Evolutionary conservation across 2,888 invertebrate genomes (phyloP).

Genomic region (Rotaria macrura): DNA sequence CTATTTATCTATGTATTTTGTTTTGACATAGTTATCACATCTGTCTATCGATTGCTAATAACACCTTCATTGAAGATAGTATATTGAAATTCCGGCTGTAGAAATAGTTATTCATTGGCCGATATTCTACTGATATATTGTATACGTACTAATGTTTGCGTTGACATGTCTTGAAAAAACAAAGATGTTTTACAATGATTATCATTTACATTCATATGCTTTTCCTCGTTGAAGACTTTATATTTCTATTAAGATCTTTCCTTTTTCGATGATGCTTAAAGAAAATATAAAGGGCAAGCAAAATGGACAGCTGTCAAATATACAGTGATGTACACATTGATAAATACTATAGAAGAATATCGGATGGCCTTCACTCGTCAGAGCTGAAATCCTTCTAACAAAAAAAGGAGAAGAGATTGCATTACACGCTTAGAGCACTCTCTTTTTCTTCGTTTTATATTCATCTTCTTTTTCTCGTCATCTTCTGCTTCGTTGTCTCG

Average conservation of each 20-base stretch:
- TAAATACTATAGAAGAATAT: not conserved
- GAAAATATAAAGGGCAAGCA: not conserved
- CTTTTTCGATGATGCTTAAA: not conserved
- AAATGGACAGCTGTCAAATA: not conserved
- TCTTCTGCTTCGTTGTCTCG: not conserved
- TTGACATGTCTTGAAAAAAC: not conserved
- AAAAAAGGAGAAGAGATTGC: not conserved
- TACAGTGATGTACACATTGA: not conserved
- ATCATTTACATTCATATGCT: not conserved
- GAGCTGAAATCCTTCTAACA: not conserved
- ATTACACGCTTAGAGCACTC: not conserved
- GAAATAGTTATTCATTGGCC: not conserved
- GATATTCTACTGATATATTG: not conserved
- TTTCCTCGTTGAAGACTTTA: not conserved
- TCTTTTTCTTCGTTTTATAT: not conserved
- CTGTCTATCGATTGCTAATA: not conserved
- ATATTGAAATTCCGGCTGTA: not conserved
- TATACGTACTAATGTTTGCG: not conserved
- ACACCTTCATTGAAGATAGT: not conserved
- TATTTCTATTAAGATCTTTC: not conserved
- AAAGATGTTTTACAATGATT: not conserved
- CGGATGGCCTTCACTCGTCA: not conserved
- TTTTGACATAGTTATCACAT: not conserved
- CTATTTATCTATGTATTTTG: not conserved
- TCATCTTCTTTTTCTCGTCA: not conserved